These are phyloP conservation scores for Corythaixoides concolor DNA, from an alignment of 2,113 vertebrate species.

Conservation along the genomic window DNA sequence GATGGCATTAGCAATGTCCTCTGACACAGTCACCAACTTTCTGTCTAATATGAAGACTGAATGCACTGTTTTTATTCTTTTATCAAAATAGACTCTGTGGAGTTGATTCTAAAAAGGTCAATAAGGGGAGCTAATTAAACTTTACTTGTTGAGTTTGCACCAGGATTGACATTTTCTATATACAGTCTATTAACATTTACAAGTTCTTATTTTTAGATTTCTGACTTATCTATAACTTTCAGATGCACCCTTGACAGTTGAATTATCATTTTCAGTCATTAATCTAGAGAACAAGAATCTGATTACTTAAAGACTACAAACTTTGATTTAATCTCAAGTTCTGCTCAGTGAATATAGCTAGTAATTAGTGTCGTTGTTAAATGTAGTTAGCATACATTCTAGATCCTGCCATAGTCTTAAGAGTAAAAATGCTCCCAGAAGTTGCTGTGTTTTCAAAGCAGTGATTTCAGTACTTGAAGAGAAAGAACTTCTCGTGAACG, in stretches of 20 bases:
- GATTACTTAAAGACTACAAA: neutral
- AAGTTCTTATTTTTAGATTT: constrained; percentile 33
- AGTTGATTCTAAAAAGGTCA: constrained; percentile 35
- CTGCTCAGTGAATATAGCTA: neutral
- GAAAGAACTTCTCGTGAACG: neutral
- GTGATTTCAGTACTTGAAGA: neutral
- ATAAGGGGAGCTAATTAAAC: constrained; percentile 43
- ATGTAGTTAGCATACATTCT: neutral
- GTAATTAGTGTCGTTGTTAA: neutral
- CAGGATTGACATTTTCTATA: constrained; percentile 53
- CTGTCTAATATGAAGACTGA: neutral
- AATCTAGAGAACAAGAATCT: neutral
- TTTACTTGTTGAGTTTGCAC: constrained; percentile 21
- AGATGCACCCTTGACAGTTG: constrained; percentile 6
- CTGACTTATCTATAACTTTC: neutral
- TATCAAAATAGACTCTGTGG: neutral
- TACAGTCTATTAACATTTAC: constrained; percentile 45
- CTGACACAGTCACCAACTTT: neutral
- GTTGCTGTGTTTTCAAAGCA: neutral
- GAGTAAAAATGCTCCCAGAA: neutral
- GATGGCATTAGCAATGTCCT: neutral
- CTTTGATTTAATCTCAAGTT: neutral
- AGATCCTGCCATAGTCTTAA: neutral
- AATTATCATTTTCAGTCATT: constrained; percentile 14
- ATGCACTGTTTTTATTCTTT: neutral